Evolutionary conservation across 2,113 vertebrate species (phyloP), one percentile per base, ranked within the genome.

Genomic region (Chaetodon trifascialis): DNA sequence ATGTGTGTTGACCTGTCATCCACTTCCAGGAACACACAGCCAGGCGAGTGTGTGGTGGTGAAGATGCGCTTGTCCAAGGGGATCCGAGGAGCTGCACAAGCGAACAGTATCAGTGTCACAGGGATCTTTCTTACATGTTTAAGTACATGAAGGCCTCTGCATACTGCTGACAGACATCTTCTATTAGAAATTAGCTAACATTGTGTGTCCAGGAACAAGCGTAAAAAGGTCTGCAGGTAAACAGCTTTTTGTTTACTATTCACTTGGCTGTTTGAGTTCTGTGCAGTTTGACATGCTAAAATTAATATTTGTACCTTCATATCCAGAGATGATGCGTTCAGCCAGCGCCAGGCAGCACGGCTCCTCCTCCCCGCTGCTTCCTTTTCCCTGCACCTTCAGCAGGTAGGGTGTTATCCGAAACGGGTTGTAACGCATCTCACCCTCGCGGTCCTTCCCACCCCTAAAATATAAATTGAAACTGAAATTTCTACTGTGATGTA

Each of bases 61-160:
- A 99, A 98, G 92, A 98, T 97, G 76, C 96, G 96, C 90, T 98
- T 98, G 89, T 97, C 96, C 86, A 92, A 90, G 30, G 97, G 97
- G 79, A 98, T 98, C 71, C 94, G 95, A 84, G 97, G 97, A 56
- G 97, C 97, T 98, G 91, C 14, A 30, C 25, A 66, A 79, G 67
- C 8, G 15, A 76, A 71, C 7, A 52, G 49, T 15, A 70, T 11
- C 34, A 81, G 54, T 12, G 46, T 55, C 2, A 49, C 2, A 46
- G 3, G 19, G 17, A 51, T n/a, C 73, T 11, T 52, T 64, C 10
- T 64, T 7, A 34, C 16, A 36, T 21, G 9, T 60, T 34, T n/a
- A 46, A 19, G 62, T 16, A 66, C 42, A 79, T 30, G n/a, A 47
- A 17, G 23, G 16, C 3, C 19, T 23, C 19, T 38, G 6, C 6